Percentiles rank a stretch among this genome's conserved stretches.
Evolutionary conservation across 2,113 vertebrate genomes (phyloP).

Genomic region (Siniperca knerii): DNA sequence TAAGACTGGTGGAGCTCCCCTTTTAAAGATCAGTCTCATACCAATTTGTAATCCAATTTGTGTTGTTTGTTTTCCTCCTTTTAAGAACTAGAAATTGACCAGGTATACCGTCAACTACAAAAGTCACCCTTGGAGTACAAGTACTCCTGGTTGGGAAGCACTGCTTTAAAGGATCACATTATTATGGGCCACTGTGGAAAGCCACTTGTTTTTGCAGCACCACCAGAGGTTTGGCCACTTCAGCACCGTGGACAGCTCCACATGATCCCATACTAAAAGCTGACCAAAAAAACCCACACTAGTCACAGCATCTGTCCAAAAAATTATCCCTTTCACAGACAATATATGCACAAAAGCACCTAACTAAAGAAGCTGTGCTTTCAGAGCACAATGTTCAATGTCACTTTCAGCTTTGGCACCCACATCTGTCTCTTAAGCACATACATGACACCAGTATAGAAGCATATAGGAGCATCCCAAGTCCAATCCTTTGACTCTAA

Average conservation of each 20-base stretch:
- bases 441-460: background rate
- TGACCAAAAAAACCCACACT: background rate
- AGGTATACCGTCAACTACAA: background rate
- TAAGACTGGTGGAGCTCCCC: background rate
- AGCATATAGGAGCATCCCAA: constrained; percentile 4
- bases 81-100: too few relatives aligned
- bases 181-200: background rate
- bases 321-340: background rate
- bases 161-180: constrained; percentile 8
- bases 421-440: constrained; percentile 8
- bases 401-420: constrained; percentile 11
- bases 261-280: background rate
- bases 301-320: background rate
- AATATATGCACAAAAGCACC: background rate
- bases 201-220: background rate
- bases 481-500: background rate
- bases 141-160: background rate
- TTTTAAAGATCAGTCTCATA: background rate
- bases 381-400: background rate
- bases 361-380: background rate
- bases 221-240: constrained; percentile 25
- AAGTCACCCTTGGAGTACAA: background rate
- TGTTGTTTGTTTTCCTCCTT: background rate
- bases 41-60: background rate
- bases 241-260: constrained; percentile 70